A percentile compares a stretch with the other conserved stretches of the same genome.
Conservation (phyloP, 2,888 invertebrate genomes). For the Tillus elongatus region DNA sequence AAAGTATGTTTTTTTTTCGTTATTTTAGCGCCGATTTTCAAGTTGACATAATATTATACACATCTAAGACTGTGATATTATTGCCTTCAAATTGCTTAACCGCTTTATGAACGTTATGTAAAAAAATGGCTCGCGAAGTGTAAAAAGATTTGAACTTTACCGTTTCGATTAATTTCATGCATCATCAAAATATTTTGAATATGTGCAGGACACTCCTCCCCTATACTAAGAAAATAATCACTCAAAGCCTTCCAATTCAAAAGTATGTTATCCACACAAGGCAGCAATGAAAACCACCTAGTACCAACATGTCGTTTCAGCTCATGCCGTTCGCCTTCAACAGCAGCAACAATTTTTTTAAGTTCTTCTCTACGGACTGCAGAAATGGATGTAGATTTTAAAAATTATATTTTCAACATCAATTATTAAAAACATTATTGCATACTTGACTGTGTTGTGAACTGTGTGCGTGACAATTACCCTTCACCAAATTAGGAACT, state of each 20-base stretch:
- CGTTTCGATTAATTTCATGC: too few relatives aligned
- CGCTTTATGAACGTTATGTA: not conserved
- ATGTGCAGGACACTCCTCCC: too few relatives aligned
- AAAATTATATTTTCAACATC: slow-evolving; percentile 22
- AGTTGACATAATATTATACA: too few relatives aligned
- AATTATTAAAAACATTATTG: slow-evolving; percentile 16
- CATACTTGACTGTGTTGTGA: slow-evolving; percentile 20
- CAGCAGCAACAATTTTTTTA: slow-evolving; percentile 18
- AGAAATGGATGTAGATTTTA: slow-evolving; percentile 20
- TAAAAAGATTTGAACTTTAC: too few relatives aligned
- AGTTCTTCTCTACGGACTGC: slow-evolving; percentile 19
- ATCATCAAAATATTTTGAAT: too few relatives aligned
- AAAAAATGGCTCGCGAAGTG: too few relatives aligned
- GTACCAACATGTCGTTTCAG: too few relatives aligned
- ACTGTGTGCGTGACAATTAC: slow-evolving; percentile 25
- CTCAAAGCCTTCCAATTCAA: too few relatives aligned
- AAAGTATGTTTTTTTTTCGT: not conserved
- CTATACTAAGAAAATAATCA: too few relatives aligned
- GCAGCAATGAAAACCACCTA: not conserved
- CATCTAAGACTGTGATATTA: too few relatives aligned
- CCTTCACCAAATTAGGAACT: slow-evolving; percentile 18
- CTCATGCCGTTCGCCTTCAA: slow-evolving; percentile 13
- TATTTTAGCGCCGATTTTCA: not conserved
- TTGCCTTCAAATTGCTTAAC: slow-evolving; percentile 1
- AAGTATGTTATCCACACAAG: too few relatives aligned